Base-by-base conservation (phyloP, 2,888 invertebrate species). In the Eretmocerus hayati region DNA sequence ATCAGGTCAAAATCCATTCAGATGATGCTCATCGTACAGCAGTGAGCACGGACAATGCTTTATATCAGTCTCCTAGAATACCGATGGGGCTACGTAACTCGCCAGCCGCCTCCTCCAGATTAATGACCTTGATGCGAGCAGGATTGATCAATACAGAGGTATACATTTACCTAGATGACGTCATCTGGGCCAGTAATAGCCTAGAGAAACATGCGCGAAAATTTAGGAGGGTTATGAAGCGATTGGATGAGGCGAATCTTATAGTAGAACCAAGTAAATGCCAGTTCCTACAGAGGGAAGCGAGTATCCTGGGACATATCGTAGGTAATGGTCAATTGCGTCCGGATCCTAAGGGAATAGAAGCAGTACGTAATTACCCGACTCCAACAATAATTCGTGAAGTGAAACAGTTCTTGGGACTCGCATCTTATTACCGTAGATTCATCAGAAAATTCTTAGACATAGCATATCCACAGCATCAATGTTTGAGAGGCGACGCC, bases 301-400 rank as follows among this genome's bases (percentile, higher is more conserved):
- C 18, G 4, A 39, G 5, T n/a, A 39, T 39, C 23, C 19, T 46
- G 4, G 32, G 46, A 3, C 21, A 32, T 8, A 6, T 47, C 3
- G 20, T 46, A 1, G 31, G 37, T 26, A 13, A 36, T 2, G 37
- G 31, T 21, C 19, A 36, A 1, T 8, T 32, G 21, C 30, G 18
- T 3, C 38, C 39, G 5, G 8, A 15, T 18, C 9, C 39, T 8
- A 15, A 22, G 8, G 20, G 32, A 11, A 26, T 31, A 2, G 38
- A 26, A n/a, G n/a, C 41, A 1, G 36, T 46, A 2, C 1, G n/a
- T 1, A 13, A 26, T 1, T 46, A 26, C 19, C 23, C 18, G 8
- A 26, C 38, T n/a, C 46, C 46, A 11, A 39, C 32, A 15, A 46
- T 39, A 11, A 15, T 32, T 3, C 20, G 33, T 16, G 22, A 40